Evolutionary conservation across 1,140 invertebrate genomes (phyloP).

Genomic region (Cepaea nemoralis): DNA sequence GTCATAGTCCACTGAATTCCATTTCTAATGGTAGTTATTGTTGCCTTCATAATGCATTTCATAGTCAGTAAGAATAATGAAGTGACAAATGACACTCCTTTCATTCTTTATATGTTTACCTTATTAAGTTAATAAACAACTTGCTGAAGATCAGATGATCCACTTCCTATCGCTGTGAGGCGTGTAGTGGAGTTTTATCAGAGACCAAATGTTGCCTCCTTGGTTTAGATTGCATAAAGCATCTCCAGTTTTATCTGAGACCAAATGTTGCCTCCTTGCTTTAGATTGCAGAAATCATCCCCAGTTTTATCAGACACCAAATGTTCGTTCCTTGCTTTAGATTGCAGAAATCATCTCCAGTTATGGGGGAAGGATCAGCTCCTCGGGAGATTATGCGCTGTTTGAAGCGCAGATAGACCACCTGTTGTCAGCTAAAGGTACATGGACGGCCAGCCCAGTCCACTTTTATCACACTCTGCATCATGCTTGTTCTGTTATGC

Average conservation of each 20-base stretch:
- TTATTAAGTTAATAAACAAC: too few relatives aligned
- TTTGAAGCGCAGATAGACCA: constrained; percentile 57
- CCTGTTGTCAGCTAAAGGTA: constrained; percentile 48
- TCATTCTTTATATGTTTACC: too few relatives aligned
- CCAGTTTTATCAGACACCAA: too few relatives aligned
- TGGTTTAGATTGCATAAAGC: background rate
- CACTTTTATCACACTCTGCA: background rate
- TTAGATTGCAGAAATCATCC: too few relatives aligned
- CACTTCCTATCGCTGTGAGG: too few relatives aligned
- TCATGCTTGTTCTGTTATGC: background rate
- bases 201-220: background rate
- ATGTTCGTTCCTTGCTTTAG: constrained; percentile 59
- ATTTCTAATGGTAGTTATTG: too few relatives aligned
- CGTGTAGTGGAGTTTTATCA: too few relatives aligned
- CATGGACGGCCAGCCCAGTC: background rate
- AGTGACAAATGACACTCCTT: too few relatives aligned
- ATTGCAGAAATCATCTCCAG: constrained; percentile 71
- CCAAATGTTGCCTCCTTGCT: background rate
- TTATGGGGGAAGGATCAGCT: constrained; percentile 67
- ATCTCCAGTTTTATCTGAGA: background rate
- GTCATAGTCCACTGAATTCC: too few relatives aligned
- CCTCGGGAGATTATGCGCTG: constrained; percentile 46
- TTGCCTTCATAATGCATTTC: too few relatives aligned
- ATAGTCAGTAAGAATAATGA: too few relatives aligned
- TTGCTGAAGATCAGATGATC: too few relatives aligned